phyloP scores from a whole-genome alignment of 1,140 invertebrate species.

The Calliopsis andreniformis region DNA sequence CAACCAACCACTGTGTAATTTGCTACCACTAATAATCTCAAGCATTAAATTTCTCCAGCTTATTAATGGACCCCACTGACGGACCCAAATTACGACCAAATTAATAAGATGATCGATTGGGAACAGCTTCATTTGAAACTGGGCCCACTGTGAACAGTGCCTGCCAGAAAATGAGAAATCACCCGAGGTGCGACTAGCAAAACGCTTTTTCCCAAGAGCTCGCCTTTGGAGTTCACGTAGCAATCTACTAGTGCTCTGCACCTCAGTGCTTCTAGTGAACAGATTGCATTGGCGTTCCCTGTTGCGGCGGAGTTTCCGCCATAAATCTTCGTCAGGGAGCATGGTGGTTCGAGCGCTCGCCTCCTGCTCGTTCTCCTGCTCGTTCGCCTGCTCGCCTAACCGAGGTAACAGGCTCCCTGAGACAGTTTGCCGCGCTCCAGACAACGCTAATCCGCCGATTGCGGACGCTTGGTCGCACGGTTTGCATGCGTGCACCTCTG shows the following conservation, averaged over 20 bases:
- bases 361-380: no score
- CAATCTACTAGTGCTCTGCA: no score
- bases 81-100: no score
- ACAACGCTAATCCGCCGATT: slow-evolving; percentile 16
- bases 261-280: no score
- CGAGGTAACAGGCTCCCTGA: slow-evolving; percentile 30
- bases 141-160: no score
- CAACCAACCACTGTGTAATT: not conserved
- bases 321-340: slow-evolving; percentile 34
- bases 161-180: no score
- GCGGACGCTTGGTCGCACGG: slow-evolving; percentile 33
- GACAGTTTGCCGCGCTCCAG: slow-evolving; percentile 30
- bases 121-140: no score
- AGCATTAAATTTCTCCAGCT: not conserved
- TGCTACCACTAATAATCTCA: not conserved
- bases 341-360: slow-evolving; percentile 21
- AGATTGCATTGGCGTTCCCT: not conserved
- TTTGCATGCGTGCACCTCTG: slow-evolving; percentile 10
- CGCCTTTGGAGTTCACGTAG: no score
- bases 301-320: not conserved
- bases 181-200: no score
- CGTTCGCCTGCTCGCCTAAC: slow-evolving; percentile 16
- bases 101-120: no score
- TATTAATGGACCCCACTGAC: no score
- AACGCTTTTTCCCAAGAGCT: no score